A percentile compares a stretch with the other conserved stretches of the same genome.
phyloP scores from a whole-genome alignment of 2,888 invertebrate genomes.

The Parnassius apollo region DNA sequence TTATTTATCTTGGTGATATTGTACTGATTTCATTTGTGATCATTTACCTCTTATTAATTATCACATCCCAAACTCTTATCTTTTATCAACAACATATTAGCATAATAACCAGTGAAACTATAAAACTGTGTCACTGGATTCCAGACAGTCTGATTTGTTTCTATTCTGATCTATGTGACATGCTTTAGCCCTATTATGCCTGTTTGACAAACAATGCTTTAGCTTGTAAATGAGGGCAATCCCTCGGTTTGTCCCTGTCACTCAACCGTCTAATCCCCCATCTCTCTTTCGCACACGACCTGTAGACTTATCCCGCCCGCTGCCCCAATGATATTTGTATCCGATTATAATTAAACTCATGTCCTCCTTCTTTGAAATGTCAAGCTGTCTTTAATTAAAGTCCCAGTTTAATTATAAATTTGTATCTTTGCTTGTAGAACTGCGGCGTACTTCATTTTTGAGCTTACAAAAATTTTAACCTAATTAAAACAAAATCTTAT shows the following conservation, averaged over 20 bases:
- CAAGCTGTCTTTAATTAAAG: slow-evolving; percentile 78
- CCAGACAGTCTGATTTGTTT: slow-evolving; percentile 50
- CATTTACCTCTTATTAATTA: no score
- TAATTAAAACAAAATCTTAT: neutral
- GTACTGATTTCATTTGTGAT: no score
- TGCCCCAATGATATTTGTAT: slow-evolving; percentile 81
- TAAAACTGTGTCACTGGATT: slow-evolving; percentile 19
- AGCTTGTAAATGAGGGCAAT: slow-evolving; percentile 69
- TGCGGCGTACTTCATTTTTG: slow-evolving; percentile 16
- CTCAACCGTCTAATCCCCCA: slow-evolving; percentile 43
- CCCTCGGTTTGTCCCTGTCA: slow-evolving; percentile 66
- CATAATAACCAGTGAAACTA: neutral
- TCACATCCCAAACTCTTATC: no score
- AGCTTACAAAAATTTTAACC: neutral
- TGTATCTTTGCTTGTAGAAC: slow-evolving; percentile 29
- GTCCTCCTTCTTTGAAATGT: slow-evolving; percentile 80
- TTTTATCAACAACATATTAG: no score
- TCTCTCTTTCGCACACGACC: slow-evolving; percentile 54
- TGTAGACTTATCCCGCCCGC: slow-evolving; percentile 69
- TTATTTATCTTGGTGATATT: no score
- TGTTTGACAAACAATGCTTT: slow-evolving; percentile 68
- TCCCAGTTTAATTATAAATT: slow-evolving; percentile 63
- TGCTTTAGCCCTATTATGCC: slow-evolving; percentile 48
- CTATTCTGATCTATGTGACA: slow-evolving; percentile 44
- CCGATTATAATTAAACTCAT: slow-evolving; percentile 76